A percentile compares a stretch with the other conserved stretches of the same genome.
These are phyloP conservation scores for Apostichopus parvimensis DNA, from an alignment of 35 echinoderm and acorn worm genomes.

Conservation along the genomic window DNA sequence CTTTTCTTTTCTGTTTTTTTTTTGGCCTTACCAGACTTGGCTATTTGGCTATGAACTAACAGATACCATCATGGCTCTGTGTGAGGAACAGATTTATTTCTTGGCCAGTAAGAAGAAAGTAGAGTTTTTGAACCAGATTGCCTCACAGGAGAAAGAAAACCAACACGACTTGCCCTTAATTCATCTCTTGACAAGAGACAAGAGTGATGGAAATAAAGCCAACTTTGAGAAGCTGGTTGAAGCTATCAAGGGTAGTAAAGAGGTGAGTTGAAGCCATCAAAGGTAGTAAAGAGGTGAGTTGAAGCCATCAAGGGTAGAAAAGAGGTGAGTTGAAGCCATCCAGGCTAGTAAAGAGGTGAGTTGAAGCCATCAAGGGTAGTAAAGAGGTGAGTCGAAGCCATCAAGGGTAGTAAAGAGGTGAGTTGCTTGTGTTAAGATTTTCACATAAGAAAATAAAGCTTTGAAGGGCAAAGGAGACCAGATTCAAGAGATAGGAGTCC, in stretches of 20 bases:
- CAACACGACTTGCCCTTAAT: conserved; percentile 84
- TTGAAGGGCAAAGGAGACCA: too few relatives aligned
- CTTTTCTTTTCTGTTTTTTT: background rate
- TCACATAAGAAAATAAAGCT: too few relatives aligned
- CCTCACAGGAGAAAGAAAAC: conserved; percentile 88
- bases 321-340: conserved; percentile 43
- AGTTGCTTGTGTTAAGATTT: too few relatives aligned
- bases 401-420: too few relatives aligned
- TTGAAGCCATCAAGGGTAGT: too few relatives aligned
- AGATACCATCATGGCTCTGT: conserved; percentile 86
- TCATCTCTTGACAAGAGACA: conserved; percentile 78
- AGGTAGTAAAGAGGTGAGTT: too few relatives aligned
- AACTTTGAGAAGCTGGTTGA: conserved; percentile 77
- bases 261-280: too few relatives aligned
- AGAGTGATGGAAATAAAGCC: conserved; percentile 83
- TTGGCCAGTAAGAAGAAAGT: conserved; percentile 97
- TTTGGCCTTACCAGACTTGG: conserved; percentile 68
- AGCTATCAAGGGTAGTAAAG: conserved; percentile 82
- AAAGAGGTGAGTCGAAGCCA: too few relatives aligned
- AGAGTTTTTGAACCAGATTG: conserved; percentile 83
- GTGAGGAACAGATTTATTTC: conserved; percentile 87
- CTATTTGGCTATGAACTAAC: conserved; percentile 97
- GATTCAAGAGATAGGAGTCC: too few relatives aligned
- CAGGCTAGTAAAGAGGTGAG: too few relatives aligned
- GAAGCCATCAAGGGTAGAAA: conserved; percentile 78